Base-by-base conservation (phyloP, 2,797 vertebrate species). In the Cygnus olor region DNA sequence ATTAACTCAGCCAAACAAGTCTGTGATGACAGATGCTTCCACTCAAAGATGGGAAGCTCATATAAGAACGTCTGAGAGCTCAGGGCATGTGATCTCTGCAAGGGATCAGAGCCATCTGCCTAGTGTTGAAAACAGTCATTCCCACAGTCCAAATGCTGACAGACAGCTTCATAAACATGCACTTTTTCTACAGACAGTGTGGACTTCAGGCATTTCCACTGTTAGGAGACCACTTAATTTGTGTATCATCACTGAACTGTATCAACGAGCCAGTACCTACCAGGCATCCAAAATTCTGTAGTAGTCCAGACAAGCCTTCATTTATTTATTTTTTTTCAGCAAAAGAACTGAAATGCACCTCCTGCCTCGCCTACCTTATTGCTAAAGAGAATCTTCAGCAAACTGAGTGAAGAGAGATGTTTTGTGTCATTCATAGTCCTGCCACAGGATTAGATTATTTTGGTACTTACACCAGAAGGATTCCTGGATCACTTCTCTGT, bases 31-130 rank as follows among this genome's bases (percentile, higher is more conserved):
- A 95, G 93, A 89, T 85, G 89, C 87, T 92, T 83, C 65, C 51
- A 14, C 68, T 76, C 77, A 79, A 82, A 96, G 79, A 92, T 38
- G 58, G 69, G 86, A 86, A 86, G 58, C 38, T 88, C 73, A 45
- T 14, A 38, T 25, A 85, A 85, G 40, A 80, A 82, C 0, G 40
- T 74, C 87, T 93, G 85, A 95, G 87, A 87, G 68, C 80, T 83
- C 57, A 71, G 60, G 64, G 72, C 38, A 68, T 71, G 57, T n/a
- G 71, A 87, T 95, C 76, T 94, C 85, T 92, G 36, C 81, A 89
- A 93, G 68, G 30, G 53, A 87, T 72, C 81, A 95, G 44, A 92
- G 79, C 81, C 96, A 93, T 89, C 85, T 92, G 91, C 76, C n/a
- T 83, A 30, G 71, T 74, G 38, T 77, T 90, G 91, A 70, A 95